Percentiles rank a stretch among this genome's conserved stretches.
phyloP scores from a whole-genome alignment of 2,113 vertebrate genomes.

The Reinhardtius hippoglossoides region DNA sequence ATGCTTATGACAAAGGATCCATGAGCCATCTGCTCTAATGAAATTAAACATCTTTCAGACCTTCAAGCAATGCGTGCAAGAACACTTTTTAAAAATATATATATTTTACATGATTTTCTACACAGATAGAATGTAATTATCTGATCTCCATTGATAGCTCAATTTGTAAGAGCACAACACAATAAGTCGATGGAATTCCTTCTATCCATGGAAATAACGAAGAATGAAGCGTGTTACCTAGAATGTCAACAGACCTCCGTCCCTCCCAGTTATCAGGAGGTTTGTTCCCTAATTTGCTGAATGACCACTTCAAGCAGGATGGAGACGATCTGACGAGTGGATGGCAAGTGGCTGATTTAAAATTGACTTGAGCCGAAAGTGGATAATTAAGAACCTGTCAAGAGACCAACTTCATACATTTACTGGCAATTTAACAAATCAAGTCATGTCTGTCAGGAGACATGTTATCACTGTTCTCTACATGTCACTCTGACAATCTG shows the following conservation, averaged over 20 bases:
- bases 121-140: not conserved
- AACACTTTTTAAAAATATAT: not conserved
- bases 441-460: not conserved
- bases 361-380: conserved; percentile 1
- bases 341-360: conserved; percentile 4
- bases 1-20: conserved; percentile 40
- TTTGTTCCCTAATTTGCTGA: not conserved
- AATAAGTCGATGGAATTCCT: not conserved
- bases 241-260: not conserved
- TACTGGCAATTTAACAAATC: not conserved
- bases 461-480: not conserved
- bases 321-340: not conserved
- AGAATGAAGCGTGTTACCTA: not conserved
- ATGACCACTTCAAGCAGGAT: conserved; percentile 1
- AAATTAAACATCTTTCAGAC: conserved; percentile 37
- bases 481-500: not conserved
- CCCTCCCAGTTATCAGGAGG: not conserved
- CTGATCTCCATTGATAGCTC: conserved; percentile 17
- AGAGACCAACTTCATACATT: not conserved
- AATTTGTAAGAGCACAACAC: conserved; percentile 10
- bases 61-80: not conserved
- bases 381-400: conserved; percentile 7
- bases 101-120: conserved; percentile 17
- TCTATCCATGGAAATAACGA: not conserved
- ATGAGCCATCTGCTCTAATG: conserved; percentile 26